Conservation (phyloP, 1,140 invertebrate species). For the Drosophila elegans region DNA sequence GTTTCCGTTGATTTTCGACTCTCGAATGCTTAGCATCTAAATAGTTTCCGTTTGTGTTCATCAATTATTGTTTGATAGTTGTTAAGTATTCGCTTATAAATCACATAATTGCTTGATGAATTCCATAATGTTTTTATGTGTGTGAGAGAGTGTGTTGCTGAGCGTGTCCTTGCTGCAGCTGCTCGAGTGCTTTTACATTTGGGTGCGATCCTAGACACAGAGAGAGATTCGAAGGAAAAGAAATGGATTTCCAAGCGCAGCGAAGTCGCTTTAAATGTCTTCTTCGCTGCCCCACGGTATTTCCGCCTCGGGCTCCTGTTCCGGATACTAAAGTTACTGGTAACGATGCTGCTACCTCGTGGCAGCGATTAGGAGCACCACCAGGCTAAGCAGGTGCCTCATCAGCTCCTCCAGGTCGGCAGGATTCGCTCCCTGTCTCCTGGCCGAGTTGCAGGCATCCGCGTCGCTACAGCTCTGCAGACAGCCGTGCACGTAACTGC, state of each 20-base stretch:
- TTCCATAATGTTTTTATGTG: slow-evolving; percentile 64
- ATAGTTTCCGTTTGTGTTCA: slow-evolving; percentile 47
- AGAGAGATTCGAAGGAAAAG: slow-evolving; percentile 42
- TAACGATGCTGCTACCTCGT: slow-evolving; percentile 62
- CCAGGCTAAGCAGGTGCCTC: slow-evolving; percentile 55
- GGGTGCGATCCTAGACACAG: slow-evolving; percentile 69
- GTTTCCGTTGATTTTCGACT: slow-evolving; percentile 66
- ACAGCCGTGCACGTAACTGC: slow-evolving; percentile 93
- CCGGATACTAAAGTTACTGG: slow-evolving; percentile 18
- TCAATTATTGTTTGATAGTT: slow-evolving; percentile 81
- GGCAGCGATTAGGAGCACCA: slow-evolving; percentile 42
- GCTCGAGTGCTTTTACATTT: slow-evolving; percentile 54
- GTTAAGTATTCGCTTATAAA: slow-evolving; percentile 79
- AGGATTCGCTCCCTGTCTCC: slow-evolving; percentile 29
- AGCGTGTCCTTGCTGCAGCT: slow-evolving; percentile 37
- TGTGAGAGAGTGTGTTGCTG: background rate
- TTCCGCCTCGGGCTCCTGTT: slow-evolving; percentile 25
- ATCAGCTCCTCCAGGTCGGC: slow-evolving; percentile 42
- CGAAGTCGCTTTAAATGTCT: slow-evolving; percentile 68
- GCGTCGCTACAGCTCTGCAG: slow-evolving; percentile 95
- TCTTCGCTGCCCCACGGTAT: slow-evolving; percentile 33
- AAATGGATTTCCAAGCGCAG: slow-evolving; percentile 53
- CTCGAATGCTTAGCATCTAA: slow-evolving; percentile 63
- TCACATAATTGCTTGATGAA: slow-evolving; percentile 84
- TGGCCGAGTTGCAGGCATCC: slow-evolving; percentile 90